Conservation (phyloP, 1,140 invertebrate genomes). For the Drosophila subpulchrella region DNA sequence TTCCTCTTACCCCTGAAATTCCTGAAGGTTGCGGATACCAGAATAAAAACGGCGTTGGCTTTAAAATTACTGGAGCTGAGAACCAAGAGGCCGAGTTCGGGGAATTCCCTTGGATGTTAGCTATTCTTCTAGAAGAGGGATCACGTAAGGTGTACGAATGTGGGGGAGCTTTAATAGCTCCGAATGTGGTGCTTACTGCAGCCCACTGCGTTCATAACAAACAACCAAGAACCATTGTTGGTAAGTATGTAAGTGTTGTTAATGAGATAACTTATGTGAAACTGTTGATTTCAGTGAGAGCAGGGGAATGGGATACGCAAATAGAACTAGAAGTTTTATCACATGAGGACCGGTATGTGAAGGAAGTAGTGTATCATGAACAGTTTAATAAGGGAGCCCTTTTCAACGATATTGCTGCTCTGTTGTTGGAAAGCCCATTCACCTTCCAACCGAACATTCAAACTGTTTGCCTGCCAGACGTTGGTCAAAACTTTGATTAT, state of each 20-base stretch:
- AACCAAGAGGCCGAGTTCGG: constrained; percentile 87
- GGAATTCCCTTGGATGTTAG: constrained; percentile 93
- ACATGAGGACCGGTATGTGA: constrained; percentile 89
- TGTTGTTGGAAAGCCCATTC: constrained; percentile 87
- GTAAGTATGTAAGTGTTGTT: constrained; percentile 57
- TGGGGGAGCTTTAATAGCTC: constrained; percentile 86
- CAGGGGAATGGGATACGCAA: constrained; percentile 93
- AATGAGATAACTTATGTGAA: not conserved
- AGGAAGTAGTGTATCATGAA: constrained; percentile 85
- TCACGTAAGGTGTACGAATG: constrained; percentile 86
- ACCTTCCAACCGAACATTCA: constrained; percentile 87
- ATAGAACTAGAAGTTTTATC: constrained; percentile 89
- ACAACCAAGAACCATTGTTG: constrained; percentile 57
- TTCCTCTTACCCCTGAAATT: constrained; percentile 15
- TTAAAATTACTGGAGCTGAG: constrained; percentile 88
- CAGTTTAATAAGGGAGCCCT: constrained; percentile 86
- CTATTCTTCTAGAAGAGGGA: constrained; percentile 88
- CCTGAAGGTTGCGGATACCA: constrained; percentile 88
- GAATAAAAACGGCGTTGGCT: constrained; percentile 89
- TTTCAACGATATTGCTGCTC: constrained; percentile 89
- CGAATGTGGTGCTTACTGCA: constrained; percentile 86
- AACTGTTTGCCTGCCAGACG: constrained; percentile 87
- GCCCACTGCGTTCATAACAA: constrained; percentile 86
- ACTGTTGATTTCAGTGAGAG: constrained; percentile 84
- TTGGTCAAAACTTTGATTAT: constrained; percentile 70